A percentile compares a stretch with the other conserved stretches of the same genome.
These are phyloP conservation scores for Brenthis hecate DNA, from an alignment of 2,888 invertebrate species.

Conservation along the genomic window DNA sequence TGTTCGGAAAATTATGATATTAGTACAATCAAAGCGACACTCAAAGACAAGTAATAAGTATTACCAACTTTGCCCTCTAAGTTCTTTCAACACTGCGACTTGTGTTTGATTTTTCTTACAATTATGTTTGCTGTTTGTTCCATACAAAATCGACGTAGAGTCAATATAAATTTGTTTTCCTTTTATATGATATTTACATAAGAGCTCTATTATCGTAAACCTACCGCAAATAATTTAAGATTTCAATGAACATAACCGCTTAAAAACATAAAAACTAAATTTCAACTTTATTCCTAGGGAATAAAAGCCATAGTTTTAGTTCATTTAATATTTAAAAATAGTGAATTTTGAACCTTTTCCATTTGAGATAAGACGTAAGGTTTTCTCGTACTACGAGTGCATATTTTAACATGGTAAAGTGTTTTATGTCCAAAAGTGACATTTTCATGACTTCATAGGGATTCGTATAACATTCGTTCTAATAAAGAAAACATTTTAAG, in stretches of 20 bases:
- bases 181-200: not conserved
- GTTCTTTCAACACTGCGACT: too few species aligned
- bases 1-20: too few species aligned
- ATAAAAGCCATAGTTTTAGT: not conserved
- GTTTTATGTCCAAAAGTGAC: constrained; percentile 43
- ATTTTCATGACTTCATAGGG: constrained; percentile 47
- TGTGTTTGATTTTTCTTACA: too few species aligned
- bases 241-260: not conserved
- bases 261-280: not conserved
- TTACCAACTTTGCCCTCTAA: too few species aligned
- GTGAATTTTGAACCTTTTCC: constrained; percentile 32
- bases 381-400: constrained; percentile 24
- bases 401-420: constrained; percentile 43
- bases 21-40: too few species aligned
- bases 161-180: too few species aligned
- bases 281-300: not conserved
- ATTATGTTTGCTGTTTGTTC: too few species aligned
- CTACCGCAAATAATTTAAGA: not conserved
- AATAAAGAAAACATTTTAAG: constrained; percentile 11
- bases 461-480: constrained; percentile 20
- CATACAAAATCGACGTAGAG: too few species aligned
- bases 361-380: constrained; percentile 23
- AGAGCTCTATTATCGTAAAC: not conserved
- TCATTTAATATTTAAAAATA: not conserved
- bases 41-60: too few species aligned